phyloP scores from a whole-genome alignment of 2,113 vertebrate species.

The Apeltes quadracus region DNA sequence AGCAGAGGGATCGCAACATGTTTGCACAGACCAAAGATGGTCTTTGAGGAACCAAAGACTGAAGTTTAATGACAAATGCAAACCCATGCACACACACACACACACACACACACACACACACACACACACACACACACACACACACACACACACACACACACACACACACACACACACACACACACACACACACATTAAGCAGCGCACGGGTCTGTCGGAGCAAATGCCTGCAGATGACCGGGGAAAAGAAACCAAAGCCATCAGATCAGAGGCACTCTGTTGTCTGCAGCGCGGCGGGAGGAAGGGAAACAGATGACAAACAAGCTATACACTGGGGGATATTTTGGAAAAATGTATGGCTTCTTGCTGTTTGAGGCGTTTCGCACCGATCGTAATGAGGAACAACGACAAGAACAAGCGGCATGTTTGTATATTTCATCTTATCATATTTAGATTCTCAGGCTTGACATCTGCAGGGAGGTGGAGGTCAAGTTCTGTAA shows the following conservation, averaged over 20 bases:
- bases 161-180: background rate
- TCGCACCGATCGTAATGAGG: background rate
- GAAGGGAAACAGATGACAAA: background rate
- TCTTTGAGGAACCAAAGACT: background rate
- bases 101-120: too few relatives aligned
- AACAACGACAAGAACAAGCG: background rate
- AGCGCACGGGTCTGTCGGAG: background rate
- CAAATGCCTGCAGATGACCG: constrained; percentile 10
- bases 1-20: background rate
- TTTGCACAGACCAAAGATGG: background rate
- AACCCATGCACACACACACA: background rate
- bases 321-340: background rate
- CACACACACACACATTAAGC: background rate
- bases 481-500: background rate
- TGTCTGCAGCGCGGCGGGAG: constrained; percentile 11
- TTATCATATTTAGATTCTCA: constrained; percentile 6
- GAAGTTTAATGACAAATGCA: constrained; percentile 3
- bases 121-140: too few relatives aligned
- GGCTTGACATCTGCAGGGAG: background rate
- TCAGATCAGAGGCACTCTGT: constrained; percentile 1
- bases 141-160: background rate
- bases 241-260: constrained; percentile 10
- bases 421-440: background rate
- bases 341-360: constrained; percentile 28
- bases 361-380: background rate